Base-by-base conservation (phyloP, 2,797 vertebrate genomes). In the Trachops cirrhosus region DNA sequence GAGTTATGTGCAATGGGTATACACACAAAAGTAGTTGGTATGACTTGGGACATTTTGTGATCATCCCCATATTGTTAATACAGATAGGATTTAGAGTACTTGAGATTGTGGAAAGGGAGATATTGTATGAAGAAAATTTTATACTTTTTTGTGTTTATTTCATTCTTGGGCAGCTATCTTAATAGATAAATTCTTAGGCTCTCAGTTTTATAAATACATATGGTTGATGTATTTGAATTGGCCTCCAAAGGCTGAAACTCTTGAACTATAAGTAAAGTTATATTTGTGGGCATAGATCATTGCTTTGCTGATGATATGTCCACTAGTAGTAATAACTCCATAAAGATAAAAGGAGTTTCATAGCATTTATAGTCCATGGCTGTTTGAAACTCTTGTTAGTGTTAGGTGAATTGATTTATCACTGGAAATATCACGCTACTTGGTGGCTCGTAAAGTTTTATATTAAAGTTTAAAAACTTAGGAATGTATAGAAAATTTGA, bases 181-280 rank as follows among this genome's bases (percentile, higher is more conserved):
- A 94, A 39, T 95, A 52, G 67, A 59, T 95, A 46, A 10, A 9
- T 92, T 91, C 12, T 80, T 90, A 94, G 34, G 64, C 52, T 39
- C 16, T 85, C 16, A 62, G n/a, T 41, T 86, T 92, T 84, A 37
- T 78, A 71, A 75, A 79, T 86, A 87, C 48, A 62, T 71, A 22
- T n/a, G 24, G 26, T 41, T 8, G 70, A 26, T 96, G 26, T 79
- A 86, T 97, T 96, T 96, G 89, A 50, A 85, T 92, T 80, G 26
- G 59, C n/a, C 73, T 91, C 79, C 85, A 79, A 68, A 97, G 93
- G 94, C 54, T 95, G n/a, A 86, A 93, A 79, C 91, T 96, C 71
- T 90, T 50, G 41, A 80, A 94, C 73, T 62, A 5, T 89, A 93
- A 95, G 73, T 96, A 89, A 95, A 96, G 44, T 94, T 96, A 18